Conservation (phyloP, 2,113 vertebrate species). For the Probosciger aterrimus region DNA sequence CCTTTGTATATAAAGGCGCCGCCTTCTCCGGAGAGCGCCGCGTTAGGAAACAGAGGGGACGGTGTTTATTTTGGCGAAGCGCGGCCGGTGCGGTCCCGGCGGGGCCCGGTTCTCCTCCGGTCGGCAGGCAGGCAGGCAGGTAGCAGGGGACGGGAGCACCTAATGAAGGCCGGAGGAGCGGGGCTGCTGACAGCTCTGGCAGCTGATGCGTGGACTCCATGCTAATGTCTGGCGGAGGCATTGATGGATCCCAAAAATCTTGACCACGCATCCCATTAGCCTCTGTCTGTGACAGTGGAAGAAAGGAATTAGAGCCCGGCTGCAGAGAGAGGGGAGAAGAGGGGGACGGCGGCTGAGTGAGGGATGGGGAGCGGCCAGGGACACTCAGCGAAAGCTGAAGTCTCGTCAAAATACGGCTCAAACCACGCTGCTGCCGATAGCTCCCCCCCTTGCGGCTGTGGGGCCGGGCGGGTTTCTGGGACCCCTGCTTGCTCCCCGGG, state of each 20-base stretch:
- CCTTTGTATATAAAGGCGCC: conserved; percentile 66
- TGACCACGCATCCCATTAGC: conserved; percentile 99
- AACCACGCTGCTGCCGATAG: conserved; percentile 78
- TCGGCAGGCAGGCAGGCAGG: conserved; percentile 55
- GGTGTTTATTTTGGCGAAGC: conserved; percentile 78
- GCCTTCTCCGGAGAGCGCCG: conserved; percentile 69
- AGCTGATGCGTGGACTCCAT: conserved; percentile 92
- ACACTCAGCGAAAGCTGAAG: conserved; percentile 74
- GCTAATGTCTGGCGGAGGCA: conserved; percentile 91
- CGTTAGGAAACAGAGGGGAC: conserved; percentile 65
- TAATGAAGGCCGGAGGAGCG: conserved; percentile 85
- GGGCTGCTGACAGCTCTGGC: conserved; percentile 92
- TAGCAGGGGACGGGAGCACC: conserved; percentile 74
- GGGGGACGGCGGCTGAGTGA: conserved; percentile 53
- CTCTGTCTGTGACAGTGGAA: conserved; percentile 93
- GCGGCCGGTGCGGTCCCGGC: conserved; percentile 10
- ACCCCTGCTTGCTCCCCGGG: background rate
- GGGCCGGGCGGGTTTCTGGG: background rate
- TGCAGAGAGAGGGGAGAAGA: conserved; percentile 39
- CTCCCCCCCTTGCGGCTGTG: conserved; percentile 44
- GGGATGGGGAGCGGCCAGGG: conserved; percentile 77
- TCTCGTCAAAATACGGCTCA: conserved; percentile 73
- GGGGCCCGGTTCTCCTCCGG: background rate
- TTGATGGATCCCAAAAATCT: conserved; percentile 99
- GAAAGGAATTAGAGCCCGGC: conserved; percentile 83